phyloP scores from a whole-genome alignment of 2,888 invertebrate species.

The Lissonota sp. region DNA sequence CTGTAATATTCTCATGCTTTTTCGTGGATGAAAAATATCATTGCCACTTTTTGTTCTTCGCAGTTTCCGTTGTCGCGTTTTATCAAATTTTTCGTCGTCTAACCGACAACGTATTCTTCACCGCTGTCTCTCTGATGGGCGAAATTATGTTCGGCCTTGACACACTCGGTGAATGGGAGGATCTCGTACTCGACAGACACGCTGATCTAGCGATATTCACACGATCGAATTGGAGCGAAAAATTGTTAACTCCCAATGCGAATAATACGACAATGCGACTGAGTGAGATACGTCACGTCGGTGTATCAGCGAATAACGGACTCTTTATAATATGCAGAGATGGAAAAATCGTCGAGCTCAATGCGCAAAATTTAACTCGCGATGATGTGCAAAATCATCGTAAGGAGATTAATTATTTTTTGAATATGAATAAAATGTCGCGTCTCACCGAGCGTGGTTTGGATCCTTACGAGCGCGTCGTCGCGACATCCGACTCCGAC shows the following conservation, averaged over 20 bases:
- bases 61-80: slow-evolving; percentile 71
- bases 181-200: slow-evolving; percentile 71
- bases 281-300: slow-evolving; percentile 73
- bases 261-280: slow-evolving; percentile 67
- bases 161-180: slow-evolving; percentile 74
- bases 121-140: slow-evolving; percentile 67
- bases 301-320: slow-evolving; percentile 70
- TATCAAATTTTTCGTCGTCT: slow-evolving; percentile 66
- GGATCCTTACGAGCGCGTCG: slow-evolving; percentile 59
- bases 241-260: slow-evolving; percentile 60
- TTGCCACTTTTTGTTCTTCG: slow-evolving; percentile 33
- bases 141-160: slow-evolving; percentile 74
- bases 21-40: no score
- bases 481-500: slow-evolving; percentile 64
- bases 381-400: slow-evolving; percentile 69
- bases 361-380: slow-evolving; percentile 67
- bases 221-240: slow-evolving; percentile 72
- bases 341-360: slow-evolving; percentile 69
- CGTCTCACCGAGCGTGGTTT: slow-evolving; percentile 54
- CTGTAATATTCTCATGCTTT: no score
- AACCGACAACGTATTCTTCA: slow-evolving; percentile 64
- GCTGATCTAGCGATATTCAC: slow-evolving; percentile 68
- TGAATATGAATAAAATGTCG: slow-evolving; percentile 61
- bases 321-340: slow-evolving; percentile 71
- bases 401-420: slow-evolving; percentile 69